A percentile compares a stretch with the other conserved stretches of the same genome.
Conservation (phyloP, 2,113 vertebrate genomes). For the Heptranchias perlo region DNA sequence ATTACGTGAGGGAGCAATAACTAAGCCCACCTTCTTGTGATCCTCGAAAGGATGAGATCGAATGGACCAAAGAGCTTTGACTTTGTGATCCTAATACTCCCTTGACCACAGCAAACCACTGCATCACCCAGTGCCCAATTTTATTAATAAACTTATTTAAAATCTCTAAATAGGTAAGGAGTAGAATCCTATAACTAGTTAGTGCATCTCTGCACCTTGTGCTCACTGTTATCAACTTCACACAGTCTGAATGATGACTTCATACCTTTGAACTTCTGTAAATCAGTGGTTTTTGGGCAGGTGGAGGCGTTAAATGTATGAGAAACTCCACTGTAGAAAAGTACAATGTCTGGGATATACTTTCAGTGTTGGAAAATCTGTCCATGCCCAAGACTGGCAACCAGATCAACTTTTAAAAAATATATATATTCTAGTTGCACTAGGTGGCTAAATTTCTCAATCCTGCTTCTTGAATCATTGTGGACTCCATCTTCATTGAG, state of each 20-base stretch:
- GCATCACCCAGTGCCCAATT: background rate
- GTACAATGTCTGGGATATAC: background rate
- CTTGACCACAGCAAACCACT: background rate
- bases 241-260: background rate
- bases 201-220: background rate
- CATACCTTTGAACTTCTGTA: background rate
- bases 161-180: background rate
- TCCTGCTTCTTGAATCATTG: no score
- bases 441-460: no score
- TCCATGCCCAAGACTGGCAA: background rate
- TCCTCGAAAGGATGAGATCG: background rate
- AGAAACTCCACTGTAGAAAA: background rate
- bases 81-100: background rate
- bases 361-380: background rate
- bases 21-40: background rate
- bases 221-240: background rate
- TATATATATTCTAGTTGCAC: background rate
- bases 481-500: no score
- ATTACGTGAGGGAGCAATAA: background rate
- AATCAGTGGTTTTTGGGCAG: background rate
- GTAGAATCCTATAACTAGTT: background rate
- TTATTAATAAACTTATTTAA: background rate
- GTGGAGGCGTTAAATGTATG: background rate
- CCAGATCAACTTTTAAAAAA: no score
- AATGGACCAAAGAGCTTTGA: background rate